These are phyloP conservation scores for Nomada fucata DNA, from an alignment of 2,888 invertebrate genomes.

Conservation along the genomic window DNA sequence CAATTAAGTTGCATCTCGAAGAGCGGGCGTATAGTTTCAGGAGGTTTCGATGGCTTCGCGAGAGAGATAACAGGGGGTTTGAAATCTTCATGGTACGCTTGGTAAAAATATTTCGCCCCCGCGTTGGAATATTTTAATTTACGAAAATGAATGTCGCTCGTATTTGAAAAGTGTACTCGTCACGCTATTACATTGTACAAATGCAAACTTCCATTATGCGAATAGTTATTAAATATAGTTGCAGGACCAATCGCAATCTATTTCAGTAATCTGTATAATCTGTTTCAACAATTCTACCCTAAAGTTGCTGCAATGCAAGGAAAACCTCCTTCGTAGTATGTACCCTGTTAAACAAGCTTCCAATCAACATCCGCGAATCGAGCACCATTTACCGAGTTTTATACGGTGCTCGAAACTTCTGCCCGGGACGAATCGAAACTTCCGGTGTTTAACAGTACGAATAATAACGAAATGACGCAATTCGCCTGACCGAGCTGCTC, in stretches of 20 bases:
- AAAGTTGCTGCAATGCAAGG: too few relatives aligned
- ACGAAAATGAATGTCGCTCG: too few relatives aligned
- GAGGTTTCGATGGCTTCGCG: background rate
- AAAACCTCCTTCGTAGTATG: background rate
- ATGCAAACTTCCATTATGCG: too few relatives aligned
- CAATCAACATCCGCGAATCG: slow-evolving; percentile 29
- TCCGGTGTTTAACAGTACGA: slow-evolving; percentile 37
- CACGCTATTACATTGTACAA: too few relatives aligned
- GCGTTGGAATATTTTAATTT: background rate
- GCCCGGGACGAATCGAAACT: slow-evolving; percentile 17
- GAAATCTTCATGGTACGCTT: too few relatives aligned
- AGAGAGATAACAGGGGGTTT: background rate
- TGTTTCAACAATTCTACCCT: background rate
- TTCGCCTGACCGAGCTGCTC: slow-evolving; percentile 6
- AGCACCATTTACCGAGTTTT: slow-evolving; percentile 30
- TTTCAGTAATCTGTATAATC: background rate
- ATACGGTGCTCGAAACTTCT: slow-evolving; percentile 28
- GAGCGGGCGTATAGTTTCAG: background rate
- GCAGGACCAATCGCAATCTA: too few relatives aligned
- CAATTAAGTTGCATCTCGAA: slow-evolving; percentile 17
- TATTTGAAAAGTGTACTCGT: too few relatives aligned
- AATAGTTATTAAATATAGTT: too few relatives aligned
- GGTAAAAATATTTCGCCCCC: background rate
- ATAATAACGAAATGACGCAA: slow-evolving; percentile 35
- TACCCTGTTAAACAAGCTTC: slow-evolving; percentile 20